phyloP scores from a whole-genome alignment of 2,797 vertebrate genomes.

The Brachyrhaphis roseni region DNA sequence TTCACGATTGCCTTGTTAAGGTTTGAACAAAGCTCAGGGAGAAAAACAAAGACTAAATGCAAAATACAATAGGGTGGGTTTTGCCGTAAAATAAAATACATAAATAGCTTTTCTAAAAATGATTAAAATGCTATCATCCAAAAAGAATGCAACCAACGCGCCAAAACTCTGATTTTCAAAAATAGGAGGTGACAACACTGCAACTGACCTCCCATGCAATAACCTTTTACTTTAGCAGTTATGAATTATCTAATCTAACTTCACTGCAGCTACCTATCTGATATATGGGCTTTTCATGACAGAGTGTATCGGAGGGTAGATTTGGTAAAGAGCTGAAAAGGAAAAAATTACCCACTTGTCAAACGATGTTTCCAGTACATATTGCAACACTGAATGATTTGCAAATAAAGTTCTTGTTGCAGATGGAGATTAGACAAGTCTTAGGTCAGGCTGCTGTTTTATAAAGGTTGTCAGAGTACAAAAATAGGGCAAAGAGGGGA shows the following conservation, averaged over 20 bases:
- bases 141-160: neutral
- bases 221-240: slow-evolving; percentile 15
- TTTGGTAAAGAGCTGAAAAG: neutral
- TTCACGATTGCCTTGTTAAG: neutral
- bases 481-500: slow-evolving; percentile 58
- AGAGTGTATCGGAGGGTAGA: neutral
- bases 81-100: neutral
- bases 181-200: slow-evolving; percentile 22
- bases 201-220: slow-evolving; percentile 7
- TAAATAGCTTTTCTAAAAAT: neutral
- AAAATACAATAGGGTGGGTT: neutral
- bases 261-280: neutral
- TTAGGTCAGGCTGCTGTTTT: slow-evolving; percentile 42
- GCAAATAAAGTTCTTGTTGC: slow-evolving; percentile 35
- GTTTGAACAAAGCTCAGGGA: neutral
- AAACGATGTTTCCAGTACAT: neutral
- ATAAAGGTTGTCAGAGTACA: slow-evolving; percentile 48
- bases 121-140: neutral
- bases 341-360: neutral
- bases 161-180: neutral
- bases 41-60: neutral
- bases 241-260: slow-evolving; percentile 4
- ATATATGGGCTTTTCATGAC: slow-evolving; percentile 13
- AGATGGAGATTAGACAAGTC: slow-evolving; percentile 14
- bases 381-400: slow-evolving; percentile 9